Conservation (phyloP, 2,888 invertebrate species). For the Zele albiditarsus region DNA sequence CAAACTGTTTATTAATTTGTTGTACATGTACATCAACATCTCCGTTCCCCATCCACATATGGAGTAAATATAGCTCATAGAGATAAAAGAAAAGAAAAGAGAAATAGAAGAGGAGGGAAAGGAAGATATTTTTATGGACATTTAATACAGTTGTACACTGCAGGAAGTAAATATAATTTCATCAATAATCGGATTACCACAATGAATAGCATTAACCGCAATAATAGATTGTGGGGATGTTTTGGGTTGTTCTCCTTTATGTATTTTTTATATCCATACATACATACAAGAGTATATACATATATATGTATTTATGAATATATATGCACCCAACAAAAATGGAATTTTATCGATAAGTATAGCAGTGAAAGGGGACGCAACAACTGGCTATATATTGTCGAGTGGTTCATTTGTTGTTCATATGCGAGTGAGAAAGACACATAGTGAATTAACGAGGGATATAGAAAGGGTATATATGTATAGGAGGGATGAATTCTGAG, state of each 20-base stretch:
- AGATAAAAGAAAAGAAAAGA: not conserved
- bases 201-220: conserved; percentile 55
- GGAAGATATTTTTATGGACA: conserved; percentile 28
- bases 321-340: not conserved
- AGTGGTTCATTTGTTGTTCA: not conserved
- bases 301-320: too few species aligned
- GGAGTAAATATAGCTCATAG: not conserved
- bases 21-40: too few species aligned
- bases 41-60: not conserved
- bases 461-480: not conserved
- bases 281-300: too few species aligned
- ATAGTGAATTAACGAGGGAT: not conserved
- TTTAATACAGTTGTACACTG: conserved; percentile 33
- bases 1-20: too few species aligned
- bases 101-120: conserved; percentile 9
- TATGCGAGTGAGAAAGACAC: not conserved
- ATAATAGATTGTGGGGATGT: not conserved
- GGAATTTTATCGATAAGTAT: not conserved
- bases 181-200: conserved; percentile 57
- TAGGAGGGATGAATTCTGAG: conserved; percentile 22
- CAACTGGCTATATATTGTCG: not conserved
- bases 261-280: conserved; percentile 7
- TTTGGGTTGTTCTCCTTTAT: not conserved
- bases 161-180: conserved; percentile 56
- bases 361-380: not conserved